Evolutionary conservation across 1,140 invertebrate species (phyloP).

Genomic region (Luehdorfia chinensis): DNA sequence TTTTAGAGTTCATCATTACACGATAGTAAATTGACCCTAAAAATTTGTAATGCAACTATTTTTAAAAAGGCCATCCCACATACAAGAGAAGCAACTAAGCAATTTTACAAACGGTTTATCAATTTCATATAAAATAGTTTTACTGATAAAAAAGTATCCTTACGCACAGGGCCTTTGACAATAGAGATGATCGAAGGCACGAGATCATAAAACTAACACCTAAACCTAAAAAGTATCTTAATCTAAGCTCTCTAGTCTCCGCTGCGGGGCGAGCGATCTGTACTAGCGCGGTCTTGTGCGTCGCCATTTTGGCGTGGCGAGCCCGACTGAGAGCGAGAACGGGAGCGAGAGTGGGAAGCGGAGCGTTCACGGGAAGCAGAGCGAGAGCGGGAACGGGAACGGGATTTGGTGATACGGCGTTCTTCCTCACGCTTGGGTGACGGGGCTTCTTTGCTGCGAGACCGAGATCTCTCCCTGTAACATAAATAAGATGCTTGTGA

Average conservation of each 20-base stretch:
- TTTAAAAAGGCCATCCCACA: no score
- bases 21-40: no score
- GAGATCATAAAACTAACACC: slow-evolving; percentile 25
- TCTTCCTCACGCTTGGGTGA: slow-evolving; percentile 64
- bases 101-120: no score
- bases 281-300: slow-evolving; percentile 43
- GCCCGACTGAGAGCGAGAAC: slow-evolving; percentile 43
- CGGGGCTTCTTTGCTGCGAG: slow-evolving; percentile 66
- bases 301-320: slow-evolving; percentile 65
- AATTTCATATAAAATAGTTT: no score
- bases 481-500: neutral
- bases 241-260: slow-evolving; percentile 42
- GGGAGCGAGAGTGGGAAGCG: slow-evolving; percentile 38
- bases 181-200: slow-evolving; percentile 14
- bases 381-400: slow-evolving; percentile 50
- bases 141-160: neutral
- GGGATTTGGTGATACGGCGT: slow-evolving; percentile 54
- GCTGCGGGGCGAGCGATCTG: slow-evolving; percentile 59
- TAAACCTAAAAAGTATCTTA: slow-evolving; percentile 26
- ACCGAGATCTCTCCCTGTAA: slow-evolving; percentile 69
- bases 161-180: neutral
- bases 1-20: no score
- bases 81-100: no score
- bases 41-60: no score
- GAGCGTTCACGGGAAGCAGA: slow-evolving; percentile 46